phyloP scores from a whole-genome alignment of 2,113 vertebrate genomes.

The Anolis sagrei region DNA sequence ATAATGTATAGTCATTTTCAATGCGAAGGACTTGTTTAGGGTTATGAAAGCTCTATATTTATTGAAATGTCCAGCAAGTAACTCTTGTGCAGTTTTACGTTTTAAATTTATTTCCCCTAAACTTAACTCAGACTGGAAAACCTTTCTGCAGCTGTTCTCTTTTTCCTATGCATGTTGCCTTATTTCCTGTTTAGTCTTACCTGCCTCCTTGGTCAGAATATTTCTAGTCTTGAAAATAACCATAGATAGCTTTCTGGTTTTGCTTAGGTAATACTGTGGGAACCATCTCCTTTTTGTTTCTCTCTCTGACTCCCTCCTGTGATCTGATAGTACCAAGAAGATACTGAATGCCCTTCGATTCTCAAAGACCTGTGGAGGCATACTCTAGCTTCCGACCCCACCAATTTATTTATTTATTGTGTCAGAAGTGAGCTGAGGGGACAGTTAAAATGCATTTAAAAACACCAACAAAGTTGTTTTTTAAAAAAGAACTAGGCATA shows the following conservation, averaged over 20 bases:
- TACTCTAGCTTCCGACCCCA: neutral
- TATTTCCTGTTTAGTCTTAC: neutral
- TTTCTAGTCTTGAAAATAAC: conserved; percentile 27
- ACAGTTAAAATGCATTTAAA: no score
- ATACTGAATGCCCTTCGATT: neutral
- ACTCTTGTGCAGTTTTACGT: neutral
- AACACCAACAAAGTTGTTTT: no score
- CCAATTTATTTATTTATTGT: no score
- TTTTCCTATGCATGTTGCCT: neutral
- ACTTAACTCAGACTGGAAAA: neutral
- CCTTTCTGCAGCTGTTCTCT: conserved; percentile 1
- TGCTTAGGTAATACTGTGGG: neutral
- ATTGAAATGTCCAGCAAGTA: neutral
- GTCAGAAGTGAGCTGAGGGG: no score
- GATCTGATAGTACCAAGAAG: neutral
- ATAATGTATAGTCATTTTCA: neutral
- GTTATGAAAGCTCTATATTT: conserved; percentile 24
- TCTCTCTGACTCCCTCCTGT: neutral
- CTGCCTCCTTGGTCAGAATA: neutral
- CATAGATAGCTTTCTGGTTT: neutral
- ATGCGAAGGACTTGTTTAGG: neutral
- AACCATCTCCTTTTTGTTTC: neutral
- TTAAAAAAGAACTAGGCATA: no score
- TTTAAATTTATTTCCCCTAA: conserved; percentile 39
- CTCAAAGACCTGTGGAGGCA: neutral